Conservation (phyloP, 1,140 invertebrate genomes). For the Cotesia glomerata region DNA sequence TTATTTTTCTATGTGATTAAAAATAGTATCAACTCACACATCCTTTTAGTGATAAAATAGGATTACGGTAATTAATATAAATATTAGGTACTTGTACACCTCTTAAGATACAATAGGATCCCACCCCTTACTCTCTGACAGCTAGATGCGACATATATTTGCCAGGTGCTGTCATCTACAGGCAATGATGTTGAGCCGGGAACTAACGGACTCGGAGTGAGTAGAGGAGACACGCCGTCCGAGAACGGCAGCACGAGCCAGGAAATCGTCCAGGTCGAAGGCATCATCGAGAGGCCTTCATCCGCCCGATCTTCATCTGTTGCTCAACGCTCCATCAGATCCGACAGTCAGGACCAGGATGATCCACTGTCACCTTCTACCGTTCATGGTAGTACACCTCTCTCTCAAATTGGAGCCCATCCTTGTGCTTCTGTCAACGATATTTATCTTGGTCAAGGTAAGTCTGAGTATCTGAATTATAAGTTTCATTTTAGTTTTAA, state of each 20-base stretch:
- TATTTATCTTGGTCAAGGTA: constrained; percentile 65
- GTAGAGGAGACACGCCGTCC: constrained; percentile 57
- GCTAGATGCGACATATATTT: constrained; percentile 66
- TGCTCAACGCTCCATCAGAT: constrained; percentile 52
- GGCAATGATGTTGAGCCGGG: constrained; percentile 66
- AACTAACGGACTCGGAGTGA: constrained; percentile 65
- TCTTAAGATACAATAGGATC: constrained; percentile 58
- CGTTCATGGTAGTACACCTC: constrained; percentile 82
- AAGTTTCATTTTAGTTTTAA: neutral
- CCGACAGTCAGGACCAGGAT: constrained; percentile 56
- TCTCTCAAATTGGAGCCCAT: constrained; percentile 83
- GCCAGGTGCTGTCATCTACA: constrained; percentile 69
- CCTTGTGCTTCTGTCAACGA: constrained; percentile 60
- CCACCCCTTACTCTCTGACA: constrained; percentile 64
- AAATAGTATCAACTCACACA: neutral
- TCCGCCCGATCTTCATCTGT: constrained; percentile 65
- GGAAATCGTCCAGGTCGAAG: constrained; percentile 44
- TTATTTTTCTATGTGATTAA: no score
- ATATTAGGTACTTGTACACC: constrained; percentile 46
- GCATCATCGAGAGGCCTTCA: constrained; percentile 54
- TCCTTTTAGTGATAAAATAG: neutral
- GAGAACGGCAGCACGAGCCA: constrained; percentile 51
- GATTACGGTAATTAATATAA: no score
- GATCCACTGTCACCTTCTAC: constrained; percentile 60
- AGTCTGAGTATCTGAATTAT: constrained; percentile 25